Conservation (phyloP, 2,888 invertebrate species). For the Meliscaeva auricollis region DNA sequence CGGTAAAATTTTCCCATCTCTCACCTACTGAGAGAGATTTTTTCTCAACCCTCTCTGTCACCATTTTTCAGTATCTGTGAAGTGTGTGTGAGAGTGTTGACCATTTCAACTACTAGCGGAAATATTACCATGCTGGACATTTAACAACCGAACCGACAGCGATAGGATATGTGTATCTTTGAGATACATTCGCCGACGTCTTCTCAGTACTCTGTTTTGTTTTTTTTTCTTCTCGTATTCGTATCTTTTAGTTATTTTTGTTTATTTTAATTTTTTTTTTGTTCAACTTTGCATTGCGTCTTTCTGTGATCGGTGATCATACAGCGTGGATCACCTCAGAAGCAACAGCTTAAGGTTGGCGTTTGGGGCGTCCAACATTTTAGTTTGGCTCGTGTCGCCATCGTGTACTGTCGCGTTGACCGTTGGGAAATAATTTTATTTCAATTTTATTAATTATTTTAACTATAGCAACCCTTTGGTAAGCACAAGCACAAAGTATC, state of each 20-base stretch:
- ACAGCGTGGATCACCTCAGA: constrained; percentile 48
- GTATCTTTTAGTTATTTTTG: constrained; percentile 42
- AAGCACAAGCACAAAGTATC: background rate
- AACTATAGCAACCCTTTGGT: constrained; percentile 11
- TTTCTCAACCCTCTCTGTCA: background rate
- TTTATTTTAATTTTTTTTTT: constrained; percentile 39
- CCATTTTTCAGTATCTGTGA: background rate
- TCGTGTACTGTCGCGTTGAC: constrained; percentile 83
- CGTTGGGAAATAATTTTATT: constrained; percentile 34
- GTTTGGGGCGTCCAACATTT: constrained; percentile 79
- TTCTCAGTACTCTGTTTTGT: constrained; percentile 30
- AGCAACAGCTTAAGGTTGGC: constrained; percentile 69
- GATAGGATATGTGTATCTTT: constrained; percentile 30
- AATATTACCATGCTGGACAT: constrained; percentile 36
- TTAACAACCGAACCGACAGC: background rate
- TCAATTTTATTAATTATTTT: constrained; percentile 31
- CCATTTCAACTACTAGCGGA: constrained; percentile 15
- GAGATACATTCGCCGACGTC: constrained; percentile 28
- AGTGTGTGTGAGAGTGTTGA: no score
- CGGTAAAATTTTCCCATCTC: constrained; percentile 29
- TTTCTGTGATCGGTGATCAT: constrained; percentile 49
- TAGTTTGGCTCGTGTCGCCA: constrained; percentile 84
- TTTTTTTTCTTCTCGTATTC: constrained; percentile 14
- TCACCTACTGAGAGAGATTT: constrained; percentile 21
- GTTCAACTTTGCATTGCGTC: constrained; percentile 21